These are phyloP conservation scores for Cricetomys ansorgei DNA, from an alignment of 2,113 vertebrate genomes.

Conservation along the genomic window DNA sequence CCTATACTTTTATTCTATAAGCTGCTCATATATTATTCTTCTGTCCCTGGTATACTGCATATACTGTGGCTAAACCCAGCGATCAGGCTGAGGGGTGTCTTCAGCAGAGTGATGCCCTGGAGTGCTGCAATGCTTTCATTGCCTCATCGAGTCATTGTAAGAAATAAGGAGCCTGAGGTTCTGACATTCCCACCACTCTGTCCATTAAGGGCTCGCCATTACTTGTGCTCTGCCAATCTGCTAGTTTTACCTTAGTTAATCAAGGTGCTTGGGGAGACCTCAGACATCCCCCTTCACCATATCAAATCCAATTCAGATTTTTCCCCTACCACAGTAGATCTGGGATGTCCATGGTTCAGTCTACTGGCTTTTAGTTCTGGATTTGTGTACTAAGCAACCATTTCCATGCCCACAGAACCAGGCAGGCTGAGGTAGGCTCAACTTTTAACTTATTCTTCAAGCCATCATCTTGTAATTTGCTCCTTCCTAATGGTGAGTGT, in stretches of 20 bases:
- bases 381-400: neutral
- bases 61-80: neutral
- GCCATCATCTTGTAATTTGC: neutral
- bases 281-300: neutral
- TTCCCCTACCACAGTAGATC: neutral
- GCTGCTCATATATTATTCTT: neutral
- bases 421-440: neutral
- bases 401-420: neutral
- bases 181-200: neutral
- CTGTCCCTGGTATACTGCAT: neutral
- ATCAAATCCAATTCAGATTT: neutral
- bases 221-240: neutral
- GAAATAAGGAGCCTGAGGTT: neutral
- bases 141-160: neutral
- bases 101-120: neutral
- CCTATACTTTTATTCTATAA: neutral
- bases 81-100: neutral
- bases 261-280: neutral
- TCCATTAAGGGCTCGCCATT: neutral
- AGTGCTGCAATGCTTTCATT: neutral
- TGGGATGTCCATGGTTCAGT: too few species aligned
- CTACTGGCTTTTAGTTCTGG: neutral
- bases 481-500: neutral
- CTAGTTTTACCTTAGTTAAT: neutral
- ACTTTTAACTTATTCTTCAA: neutral